Evolutionary conservation across 2,888 invertebrate species (phyloP), one percentile per base, ranked within the genome.

Genomic region (Bellardia pandia): DNA sequence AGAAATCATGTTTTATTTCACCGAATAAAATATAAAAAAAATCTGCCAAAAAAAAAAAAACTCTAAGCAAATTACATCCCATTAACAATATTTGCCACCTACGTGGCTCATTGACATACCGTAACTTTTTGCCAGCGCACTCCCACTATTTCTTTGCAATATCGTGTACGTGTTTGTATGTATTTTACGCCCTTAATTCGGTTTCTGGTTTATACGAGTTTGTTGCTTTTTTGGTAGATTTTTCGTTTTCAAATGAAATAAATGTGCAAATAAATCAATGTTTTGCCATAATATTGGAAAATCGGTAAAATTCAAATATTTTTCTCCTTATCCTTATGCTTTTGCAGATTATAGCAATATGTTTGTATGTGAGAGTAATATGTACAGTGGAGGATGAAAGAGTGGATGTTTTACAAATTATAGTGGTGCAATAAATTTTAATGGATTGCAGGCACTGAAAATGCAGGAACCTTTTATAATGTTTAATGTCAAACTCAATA

Each of bases 221-320:
- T 30, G 53, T 51, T n/a, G 51, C 60, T 53, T 33, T 66, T 69
- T 48, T 60, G 30, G 48, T 56, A 14, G 53, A 37, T 69, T 77
- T 37, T 71, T 78, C 66, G 7, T 45, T 48, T 79, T 69, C 78
- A 33, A 42, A 51, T 72, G 60, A 81, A 86, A 88, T 84, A 81
- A 86, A 88, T 86, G 80, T 86, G 77, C 84, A 84, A 88, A 88
- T 88, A 86, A 88, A 86, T 88, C 88, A 88, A 84, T 86, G 81
- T 81, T 68, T 80, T 84, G 51, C 86, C 71, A 69, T 78, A 86
- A 81, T 88, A 75, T 88, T 77, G 51, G 85, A 78, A 84, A 81
- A 78, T 78, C 64, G 77, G 69, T 72, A 33, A 78, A 74, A 76
- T 83, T 75, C 78, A 68, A 68, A 76, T 74, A 68, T 40, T 14